A percentile compares a stretch with the other conserved stretches of the same genome.
phyloP scores from a whole-genome alignment of 2,888 invertebrate genomes.

The Ectropis crepuscularia region DNA sequence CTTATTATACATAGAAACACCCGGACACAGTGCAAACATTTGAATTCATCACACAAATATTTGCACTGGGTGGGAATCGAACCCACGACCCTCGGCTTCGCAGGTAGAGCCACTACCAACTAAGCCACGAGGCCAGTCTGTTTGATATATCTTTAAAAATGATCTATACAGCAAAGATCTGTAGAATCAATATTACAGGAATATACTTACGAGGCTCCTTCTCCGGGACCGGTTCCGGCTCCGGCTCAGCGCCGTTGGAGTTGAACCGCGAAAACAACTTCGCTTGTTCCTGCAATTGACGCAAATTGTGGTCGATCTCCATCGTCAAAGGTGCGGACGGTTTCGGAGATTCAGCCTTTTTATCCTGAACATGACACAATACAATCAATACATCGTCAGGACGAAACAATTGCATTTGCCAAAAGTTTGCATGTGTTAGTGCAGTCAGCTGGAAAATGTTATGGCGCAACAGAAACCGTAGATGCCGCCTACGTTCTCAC shows the following conservation, averaged over 20 bases:
- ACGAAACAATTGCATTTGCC: conserved; percentile 9
- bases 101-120: no score
- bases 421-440: conserved; percentile 24
- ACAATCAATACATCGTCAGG: conserved; percentile 22
- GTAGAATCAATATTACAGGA: not conserved
- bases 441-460: conserved; percentile 29
- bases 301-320: conserved; percentile 81
- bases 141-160: no score
- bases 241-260: conserved; percentile 60
- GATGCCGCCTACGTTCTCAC: no score
- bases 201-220: conserved; percentile 74
- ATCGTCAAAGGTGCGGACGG: conserved; percentile 76
- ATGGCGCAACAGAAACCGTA: conserved; percentile 8
- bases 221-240: conserved; percentile 55
- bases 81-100: no score
- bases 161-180: no score
- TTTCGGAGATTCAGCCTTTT: conserved; percentile 70
- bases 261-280: conserved; percentile 81
- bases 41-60: no score
- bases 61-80: no score
- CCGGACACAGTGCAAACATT: no score
- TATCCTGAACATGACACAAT: conserved; percentile 55
- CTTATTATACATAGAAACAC: no score
- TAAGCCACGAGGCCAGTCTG: no score
- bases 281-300: conserved; percentile 82